phyloP scores from a whole-genome alignment of 2,888 invertebrate species.

The Hyposoter dolosus region DNA sequence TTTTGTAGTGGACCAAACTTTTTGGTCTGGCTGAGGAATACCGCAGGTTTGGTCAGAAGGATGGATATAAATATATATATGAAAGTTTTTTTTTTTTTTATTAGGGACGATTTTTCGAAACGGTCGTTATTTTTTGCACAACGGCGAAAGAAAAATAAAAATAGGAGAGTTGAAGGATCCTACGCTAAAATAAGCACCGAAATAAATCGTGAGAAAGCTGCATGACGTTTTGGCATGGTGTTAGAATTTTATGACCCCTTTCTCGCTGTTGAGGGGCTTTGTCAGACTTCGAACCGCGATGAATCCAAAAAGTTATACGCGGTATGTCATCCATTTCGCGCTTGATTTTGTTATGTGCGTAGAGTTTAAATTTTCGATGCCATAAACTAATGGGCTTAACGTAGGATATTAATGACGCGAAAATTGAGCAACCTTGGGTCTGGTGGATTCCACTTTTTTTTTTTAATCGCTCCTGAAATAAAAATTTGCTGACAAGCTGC shows the following conservation, averaged over 20 bases:
- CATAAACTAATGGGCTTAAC: not conserved
- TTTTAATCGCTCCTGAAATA: not conserved
- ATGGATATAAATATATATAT: slow-evolving; percentile 42
- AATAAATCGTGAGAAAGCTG: slow-evolving; percentile 77
- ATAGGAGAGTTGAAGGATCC: slow-evolving; percentile 39
- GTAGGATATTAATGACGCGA: not conserved
- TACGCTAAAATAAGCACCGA: slow-evolving; percentile 62
- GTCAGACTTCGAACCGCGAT: slow-evolving; percentile 55
- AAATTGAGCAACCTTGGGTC: not conserved
- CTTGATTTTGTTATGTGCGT: slow-evolving; percentile 31
- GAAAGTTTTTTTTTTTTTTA: not conserved
- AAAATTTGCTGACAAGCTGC: not conserved
- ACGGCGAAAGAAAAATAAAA: slow-evolving; percentile 27
- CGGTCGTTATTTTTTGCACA: slow-evolving; percentile 30
- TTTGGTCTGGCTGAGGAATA: slow-evolving; percentile 41
- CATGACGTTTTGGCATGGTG: slow-evolving; percentile 55
- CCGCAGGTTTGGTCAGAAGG: slow-evolving; percentile 38
- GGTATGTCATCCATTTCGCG: not conserved
- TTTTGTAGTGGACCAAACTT: slow-evolving; percentile 66
- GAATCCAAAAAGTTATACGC: slow-evolving; percentile 48
- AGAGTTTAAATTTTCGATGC: not conserved
- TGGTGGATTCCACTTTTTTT: not conserved
- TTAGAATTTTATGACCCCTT: slow-evolving; percentile 69
- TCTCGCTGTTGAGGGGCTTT: slow-evolving; percentile 55
- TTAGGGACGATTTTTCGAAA: slow-evolving; percentile 42